Conservation (phyloP, 2,113 vertebrate genomes). For the Tychaedon coryphoeus region DNA sequence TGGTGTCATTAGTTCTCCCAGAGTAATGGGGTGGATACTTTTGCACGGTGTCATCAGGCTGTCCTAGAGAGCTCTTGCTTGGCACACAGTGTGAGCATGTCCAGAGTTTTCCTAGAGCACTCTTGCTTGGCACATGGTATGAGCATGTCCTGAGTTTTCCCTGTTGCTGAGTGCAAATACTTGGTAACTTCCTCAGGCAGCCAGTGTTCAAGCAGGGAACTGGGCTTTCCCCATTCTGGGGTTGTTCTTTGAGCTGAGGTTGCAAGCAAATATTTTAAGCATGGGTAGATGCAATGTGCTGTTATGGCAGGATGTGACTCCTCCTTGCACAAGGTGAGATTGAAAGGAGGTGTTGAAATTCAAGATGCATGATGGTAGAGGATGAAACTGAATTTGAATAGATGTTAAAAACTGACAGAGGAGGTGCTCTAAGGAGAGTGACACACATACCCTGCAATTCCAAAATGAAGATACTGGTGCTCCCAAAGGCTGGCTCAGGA, state of each 20-base stretch:
- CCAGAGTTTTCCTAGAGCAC: fast-evolving
- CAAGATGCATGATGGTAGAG: not conserved
- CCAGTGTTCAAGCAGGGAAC: not conserved
- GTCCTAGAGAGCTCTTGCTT: not conserved
- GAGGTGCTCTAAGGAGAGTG: not conserved
- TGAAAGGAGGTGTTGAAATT: not conserved
- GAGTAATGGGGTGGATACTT: not conserved
- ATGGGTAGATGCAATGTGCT: not conserved
- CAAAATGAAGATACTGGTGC: not conserved
- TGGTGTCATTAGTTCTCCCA: not conserved
- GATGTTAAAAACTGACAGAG: not conserved
- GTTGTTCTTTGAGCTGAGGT: not conserved
- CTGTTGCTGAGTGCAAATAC: not conserved
- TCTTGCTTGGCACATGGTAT: not conserved
- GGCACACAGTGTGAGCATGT: not conserved
- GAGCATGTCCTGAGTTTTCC: not conserved
- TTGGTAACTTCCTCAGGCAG: not conserved
- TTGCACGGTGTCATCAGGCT: fast-evolving
- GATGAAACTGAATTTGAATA: not conserved
- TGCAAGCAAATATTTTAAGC: not conserved
- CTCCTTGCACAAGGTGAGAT: not conserved
- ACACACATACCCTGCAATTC: not conserved
- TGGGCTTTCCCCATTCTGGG: not conserved
- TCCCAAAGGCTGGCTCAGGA: not conserved
- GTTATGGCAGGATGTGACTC: not conserved